Evolutionary conservation across 2,797 vertebrate species (phyloP), one percentile per base, ranked within the genome.

Genomic region (Ptychobarbus kaznakovi): DNA sequence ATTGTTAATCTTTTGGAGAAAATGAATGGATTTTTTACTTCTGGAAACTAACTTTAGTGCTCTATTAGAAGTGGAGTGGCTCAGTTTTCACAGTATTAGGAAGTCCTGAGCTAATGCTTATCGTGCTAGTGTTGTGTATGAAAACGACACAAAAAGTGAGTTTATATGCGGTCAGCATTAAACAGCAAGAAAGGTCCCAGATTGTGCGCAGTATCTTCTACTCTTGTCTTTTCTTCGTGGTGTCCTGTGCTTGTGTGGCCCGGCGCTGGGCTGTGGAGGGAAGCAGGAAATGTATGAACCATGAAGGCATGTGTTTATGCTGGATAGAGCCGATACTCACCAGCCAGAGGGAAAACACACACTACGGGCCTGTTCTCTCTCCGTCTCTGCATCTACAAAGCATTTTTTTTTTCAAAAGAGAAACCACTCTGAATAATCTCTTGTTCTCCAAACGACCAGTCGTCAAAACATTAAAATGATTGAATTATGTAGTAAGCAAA

Each of bases 301-400:
- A 94, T 95, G 95, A 95, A 95, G 94, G 94, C 94, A 96, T 95
- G 95, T 96, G 94, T 95, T 96, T 96, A 95, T 95, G 91, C 94
- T 95, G 95, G 95, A 95, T 94, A 92, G 92, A 93, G 93, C 87
- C 91, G 92, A 91, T 92, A 93, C 93, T 95, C 93, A 89, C 94
- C 94, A 95, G 94, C 94, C 94, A 94, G 93, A 94, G 94, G 92
- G 95, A 94, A 94, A 95, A 94, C 94, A 95, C 93, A 94, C 93
- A 93, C 91, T 83, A 68, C 92, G 89, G 91, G 91, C 15, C 92
- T 35, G 91, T 91, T 92, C 75, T 85, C 56, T 51, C 12, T 75
- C 65, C 38, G 22, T 51, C 28, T 66, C 56, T 79, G 18, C 42
- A 63, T 35, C 25, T 51, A 63, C 38, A 44, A 18, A 25, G 53